Evolutionary conservation across 2,888 invertebrate genomes (phyloP).

Genomic region (Brachycybe producta): DNA sequence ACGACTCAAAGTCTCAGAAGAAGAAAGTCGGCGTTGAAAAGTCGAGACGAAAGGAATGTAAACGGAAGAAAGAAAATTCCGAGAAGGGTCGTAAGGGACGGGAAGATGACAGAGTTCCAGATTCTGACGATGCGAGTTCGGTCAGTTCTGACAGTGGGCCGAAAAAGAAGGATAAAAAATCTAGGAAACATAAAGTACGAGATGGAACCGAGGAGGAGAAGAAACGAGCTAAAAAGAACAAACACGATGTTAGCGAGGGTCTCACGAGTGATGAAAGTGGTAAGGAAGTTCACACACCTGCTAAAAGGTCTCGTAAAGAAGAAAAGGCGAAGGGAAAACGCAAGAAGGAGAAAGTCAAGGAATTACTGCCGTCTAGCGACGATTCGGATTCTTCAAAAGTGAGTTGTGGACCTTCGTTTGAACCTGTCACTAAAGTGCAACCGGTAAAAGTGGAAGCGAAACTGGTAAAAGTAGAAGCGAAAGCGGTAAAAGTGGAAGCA

Average conservation of each 20-base stretch:
- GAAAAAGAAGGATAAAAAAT: constrained; percentile 15
- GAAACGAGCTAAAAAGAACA: constrained; percentile 17
- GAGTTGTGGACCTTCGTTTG: background rate
- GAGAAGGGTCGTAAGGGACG: constrained; percentile 4
- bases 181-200: background rate
- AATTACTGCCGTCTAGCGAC: constrained; percentile 3
- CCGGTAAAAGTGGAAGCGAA: background rate
- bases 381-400: constrained; percentile 1
- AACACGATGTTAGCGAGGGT: constrained; percentile 13
- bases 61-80: constrained; percentile 11
- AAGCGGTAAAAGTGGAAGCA: background rate
- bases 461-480: background rate
- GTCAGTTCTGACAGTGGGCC: constrained; percentile 12
- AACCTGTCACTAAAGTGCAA: background rate
- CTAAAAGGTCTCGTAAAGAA: constrained; percentile 15
- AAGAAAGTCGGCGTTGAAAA: constrained; percentile 4
- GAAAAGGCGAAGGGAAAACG: constrained; percentile 7
- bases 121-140: constrained; percentile 14
- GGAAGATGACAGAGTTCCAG: too few relatives aligned
- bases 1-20: constrained; percentile 1
- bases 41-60: constrained; percentile 9
- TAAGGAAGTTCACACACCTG: background rate
- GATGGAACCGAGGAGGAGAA: constrained; percentile 12
- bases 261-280: constrained; percentile 16
- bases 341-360: constrained; percentile 11